Percentiles rank a stretch among this genome's conserved stretches.
phyloP scores from a whole-genome alignment of 1,140 invertebrate species.

The Papilio polytes region DNA sequence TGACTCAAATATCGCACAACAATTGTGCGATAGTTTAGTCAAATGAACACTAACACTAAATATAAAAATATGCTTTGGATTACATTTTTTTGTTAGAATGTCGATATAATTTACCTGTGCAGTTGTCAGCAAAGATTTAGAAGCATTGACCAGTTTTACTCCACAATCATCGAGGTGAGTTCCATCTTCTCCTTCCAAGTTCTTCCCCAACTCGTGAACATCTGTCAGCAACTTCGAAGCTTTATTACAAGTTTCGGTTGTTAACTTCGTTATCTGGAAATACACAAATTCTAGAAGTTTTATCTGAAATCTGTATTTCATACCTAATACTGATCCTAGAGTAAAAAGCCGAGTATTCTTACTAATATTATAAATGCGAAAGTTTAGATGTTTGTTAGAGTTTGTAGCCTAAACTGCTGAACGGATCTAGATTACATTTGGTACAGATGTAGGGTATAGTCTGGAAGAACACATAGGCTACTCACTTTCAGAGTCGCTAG shows the following conservation, averaged over 20 bases:
- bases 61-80: no score
- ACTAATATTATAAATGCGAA: no score
- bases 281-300: neutral
- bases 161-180: constrained; percentile 46
- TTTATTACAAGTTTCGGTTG: constrained; percentile 41
- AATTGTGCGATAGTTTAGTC: neutral
- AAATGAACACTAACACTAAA: no score
- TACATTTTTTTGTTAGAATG: neutral
- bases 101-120: constrained; percentile 47
- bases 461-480: no score
- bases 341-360: no score
- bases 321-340: no score
- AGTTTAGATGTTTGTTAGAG: no score
- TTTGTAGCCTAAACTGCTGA: no score
- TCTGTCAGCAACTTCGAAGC: constrained; percentile 50
- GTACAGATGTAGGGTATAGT: no score
- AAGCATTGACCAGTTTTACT: constrained; percentile 50
- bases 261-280: neutral
- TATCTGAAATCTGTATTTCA: no score
- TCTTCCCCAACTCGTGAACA: constrained; percentile 49
- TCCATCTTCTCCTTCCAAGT: constrained; percentile 45
- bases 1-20: neutral
- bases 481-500: no score
- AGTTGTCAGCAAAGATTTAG: constrained; percentile 49
- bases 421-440: no score